Evolutionary conservation across 2,113 vertebrate genomes (phyloP).

Genomic region (Malurus alboscapulatus): DNA sequence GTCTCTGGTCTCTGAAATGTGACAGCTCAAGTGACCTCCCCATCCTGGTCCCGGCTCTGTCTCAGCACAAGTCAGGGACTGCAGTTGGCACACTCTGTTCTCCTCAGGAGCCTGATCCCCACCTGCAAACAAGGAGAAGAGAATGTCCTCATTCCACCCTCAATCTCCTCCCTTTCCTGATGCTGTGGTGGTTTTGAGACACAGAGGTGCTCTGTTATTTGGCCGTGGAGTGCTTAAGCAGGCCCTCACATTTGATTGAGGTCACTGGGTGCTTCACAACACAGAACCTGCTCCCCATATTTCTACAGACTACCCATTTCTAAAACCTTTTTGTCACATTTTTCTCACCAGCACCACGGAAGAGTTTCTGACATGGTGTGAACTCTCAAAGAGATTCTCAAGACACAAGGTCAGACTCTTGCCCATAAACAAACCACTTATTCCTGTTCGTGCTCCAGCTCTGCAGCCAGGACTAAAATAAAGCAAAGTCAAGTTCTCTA

Average conservation of each 20-base stretch:
- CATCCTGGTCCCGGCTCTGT: not conserved
- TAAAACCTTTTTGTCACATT: not conserved
- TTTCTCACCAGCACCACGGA: not conserved
- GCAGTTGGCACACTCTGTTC: not conserved
- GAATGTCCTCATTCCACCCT: not conserved
- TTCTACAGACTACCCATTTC: not conserved
- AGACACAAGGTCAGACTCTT: not conserved
- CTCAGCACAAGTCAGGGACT: not conserved
- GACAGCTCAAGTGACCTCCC: conserved; percentile 33
- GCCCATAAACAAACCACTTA: not conserved
- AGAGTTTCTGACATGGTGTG: not conserved
- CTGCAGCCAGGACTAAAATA: not conserved
- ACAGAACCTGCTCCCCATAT: not conserved
- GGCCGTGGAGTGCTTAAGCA: not conserved
- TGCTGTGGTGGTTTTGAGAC: not conserved
- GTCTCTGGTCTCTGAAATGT: not conserved
- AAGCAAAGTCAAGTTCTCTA: conserved; percentile 26
- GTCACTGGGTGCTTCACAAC: not conserved
- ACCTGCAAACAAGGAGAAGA: not conserved
- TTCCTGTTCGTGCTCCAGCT: not conserved
- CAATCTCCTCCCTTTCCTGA: not conserved
- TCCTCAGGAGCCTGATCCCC: not conserved
- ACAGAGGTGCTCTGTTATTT: not conserved
- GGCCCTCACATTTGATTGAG: rapidly evolving
- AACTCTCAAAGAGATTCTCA: not conserved